Conservation (phyloP, 2,888 invertebrate genomes). For the Dicranocentrus wangi region DNA sequence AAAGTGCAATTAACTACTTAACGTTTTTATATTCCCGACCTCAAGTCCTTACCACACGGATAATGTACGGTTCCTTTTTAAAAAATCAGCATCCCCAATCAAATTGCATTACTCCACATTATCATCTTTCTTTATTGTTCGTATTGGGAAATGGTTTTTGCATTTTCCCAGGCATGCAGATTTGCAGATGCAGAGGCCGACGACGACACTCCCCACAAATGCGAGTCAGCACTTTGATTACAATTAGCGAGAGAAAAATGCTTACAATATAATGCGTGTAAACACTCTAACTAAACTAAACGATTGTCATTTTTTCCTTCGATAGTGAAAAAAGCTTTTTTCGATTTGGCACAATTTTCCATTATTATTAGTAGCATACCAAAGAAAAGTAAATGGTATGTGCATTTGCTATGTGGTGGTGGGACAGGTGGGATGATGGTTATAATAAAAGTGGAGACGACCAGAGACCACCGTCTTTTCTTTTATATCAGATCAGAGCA, state of each 20-base stretch:
- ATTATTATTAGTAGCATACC: neutral
- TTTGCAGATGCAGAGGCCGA: neutral
- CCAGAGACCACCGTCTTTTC: neutral
- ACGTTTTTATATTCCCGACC: slow-evolving; percentile 25
- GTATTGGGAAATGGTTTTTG: slow-evolving; percentile 25
- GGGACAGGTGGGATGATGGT: too few relatives aligned
- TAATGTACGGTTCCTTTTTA: slow-evolving; percentile 30
- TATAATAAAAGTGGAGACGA: too few relatives aligned
- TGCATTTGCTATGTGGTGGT: neutral
- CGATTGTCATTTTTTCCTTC: slow-evolving; percentile 30
- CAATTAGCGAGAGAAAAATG: slow-evolving; percentile 29
- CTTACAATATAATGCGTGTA: too few relatives aligned
- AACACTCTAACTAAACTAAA: slow-evolving; percentile 18
- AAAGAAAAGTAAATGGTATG: neutral
- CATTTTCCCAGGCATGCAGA: slow-evolving; percentile 37
- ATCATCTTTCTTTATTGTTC: slow-evolving; percentile 16
- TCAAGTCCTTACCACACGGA: slow-evolving; percentile 20
- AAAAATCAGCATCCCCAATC: neutral
- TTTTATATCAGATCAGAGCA: slow-evolving; percentile 7
- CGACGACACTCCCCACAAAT: too few relatives aligned
- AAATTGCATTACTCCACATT: neutral
- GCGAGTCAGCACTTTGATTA: slow-evolving; percentile 3
- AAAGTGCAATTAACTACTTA: slow-evolving; percentile 18
- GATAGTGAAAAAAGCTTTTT: slow-evolving; percentile 23
- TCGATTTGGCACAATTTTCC: slow-evolving; percentile 20